Evolutionary conservation across 2,113 vertebrate species (phyloP), one percentile per base, ranked within the genome.

Genomic region (Cephalopterus ornatus): DNA sequence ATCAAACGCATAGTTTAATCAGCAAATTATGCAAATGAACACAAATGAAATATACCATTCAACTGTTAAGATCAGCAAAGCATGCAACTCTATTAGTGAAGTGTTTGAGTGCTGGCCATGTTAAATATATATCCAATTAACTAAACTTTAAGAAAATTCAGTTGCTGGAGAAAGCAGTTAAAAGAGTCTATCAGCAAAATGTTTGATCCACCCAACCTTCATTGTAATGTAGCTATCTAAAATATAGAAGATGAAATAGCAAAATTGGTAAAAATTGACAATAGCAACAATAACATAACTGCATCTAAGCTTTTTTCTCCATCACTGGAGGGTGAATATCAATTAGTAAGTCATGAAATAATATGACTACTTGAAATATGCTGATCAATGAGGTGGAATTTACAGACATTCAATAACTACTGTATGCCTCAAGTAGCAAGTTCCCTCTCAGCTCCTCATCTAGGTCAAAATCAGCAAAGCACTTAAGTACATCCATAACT

Each of bases 11-110:
- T 91, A 76, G 62, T 95, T 97, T 97, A 97, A 97, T 97, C 81
- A 96, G 75, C 59, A 97, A 97, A 97, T 97, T 97, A 98, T 96
- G 93, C 63, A 98, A 97, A 97, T 97, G 63, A 96, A 77, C 66
- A 92, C 56, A 97, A 97, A 96, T 94, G 63, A 97, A 98, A 98
- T 97, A 96, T 62, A 95, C 80, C 73, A 61, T 95, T 95, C 76
- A 94, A 82, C 68, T 67, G 39, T 97, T 97, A 95, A 89, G 88
- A 97, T 97, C 94, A 97, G 85, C 96, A 97, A 97, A 93, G 76
- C 93, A 93, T 92, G 71, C 23, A 94, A 75, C 70, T 92, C 79
- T 88, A 95, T 97, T 96, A 97, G 74, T 23, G 42, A 94, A 96
- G 72, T 91, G 44, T 91, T 95, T 75, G 46, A 94, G 71, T 68